A percentile compares a stretch with the other conserved stretches of the same genome.
phyloP scores from a whole-genome alignment of 2,888 invertebrate genomes.

The Drosophila silvestris region DNA sequence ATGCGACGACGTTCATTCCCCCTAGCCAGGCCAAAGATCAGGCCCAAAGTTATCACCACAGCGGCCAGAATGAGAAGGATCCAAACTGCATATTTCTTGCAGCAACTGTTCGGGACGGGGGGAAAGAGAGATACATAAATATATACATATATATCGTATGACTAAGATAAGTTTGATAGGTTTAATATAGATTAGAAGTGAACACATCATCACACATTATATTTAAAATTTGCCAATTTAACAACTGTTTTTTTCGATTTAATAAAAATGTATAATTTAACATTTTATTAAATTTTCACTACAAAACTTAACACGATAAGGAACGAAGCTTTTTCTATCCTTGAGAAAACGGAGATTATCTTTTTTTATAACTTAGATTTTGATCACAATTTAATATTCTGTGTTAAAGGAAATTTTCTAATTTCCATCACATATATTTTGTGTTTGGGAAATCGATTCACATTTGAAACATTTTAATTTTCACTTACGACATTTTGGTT shows the following conservation, averaged over 20 bases:
- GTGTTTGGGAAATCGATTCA: background rate
- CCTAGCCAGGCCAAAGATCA: constrained; percentile 66
- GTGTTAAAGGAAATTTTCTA: background rate
- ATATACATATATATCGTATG: background rate
- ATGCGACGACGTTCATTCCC: constrained; percentile 47
- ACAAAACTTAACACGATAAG: background rate
- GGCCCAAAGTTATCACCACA: constrained; percentile 69
- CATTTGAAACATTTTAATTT: background rate
- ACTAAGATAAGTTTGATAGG: background rate
- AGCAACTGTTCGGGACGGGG: constrained; percentile 25
- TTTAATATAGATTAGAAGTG: background rate
- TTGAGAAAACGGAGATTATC: background rate
- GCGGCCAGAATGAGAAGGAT: constrained; percentile 68
- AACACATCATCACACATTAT: background rate
- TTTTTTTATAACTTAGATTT: background rate
- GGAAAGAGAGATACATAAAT: background rate
- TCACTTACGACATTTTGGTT: constrained; percentile 62
- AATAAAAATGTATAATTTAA: background rate
- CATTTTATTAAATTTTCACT: background rate
- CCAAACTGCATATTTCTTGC: constrained; percentile 71
- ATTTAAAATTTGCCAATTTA: background rate
- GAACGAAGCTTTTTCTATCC: background rate
- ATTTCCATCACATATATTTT: background rate
- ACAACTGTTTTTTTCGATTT: background rate
- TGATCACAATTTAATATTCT: background rate